These are phyloP conservation scores for Trichonephila inaurata DNA, from an alignment of 1,140 invertebrate genomes.

Conservation along the genomic window DNA sequence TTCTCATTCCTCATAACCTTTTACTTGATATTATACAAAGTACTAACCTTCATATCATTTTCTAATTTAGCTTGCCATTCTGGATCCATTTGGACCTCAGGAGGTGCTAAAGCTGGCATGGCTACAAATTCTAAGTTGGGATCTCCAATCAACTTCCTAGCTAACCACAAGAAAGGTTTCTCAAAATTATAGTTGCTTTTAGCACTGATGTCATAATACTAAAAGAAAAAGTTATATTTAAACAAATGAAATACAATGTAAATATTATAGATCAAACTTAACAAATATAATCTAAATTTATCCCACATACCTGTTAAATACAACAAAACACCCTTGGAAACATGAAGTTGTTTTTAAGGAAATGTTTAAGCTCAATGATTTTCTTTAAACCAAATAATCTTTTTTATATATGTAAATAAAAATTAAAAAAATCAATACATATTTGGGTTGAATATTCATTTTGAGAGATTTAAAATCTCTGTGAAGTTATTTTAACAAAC, in stretches of 20 bases:
- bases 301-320: too few relatives aligned
- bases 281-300: too few relatives aligned
- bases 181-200: constrained; percentile 99
- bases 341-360: too few relatives aligned
- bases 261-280: too few relatives aligned
- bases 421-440: too few relatives aligned
- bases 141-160: constrained; percentile 98
- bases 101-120: constrained; percentile 98
- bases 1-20: not conserved
- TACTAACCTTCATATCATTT: constrained; percentile 91
- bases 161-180: constrained; percentile 99
- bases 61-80: constrained; percentile 97
- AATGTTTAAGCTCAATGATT: too few relatives aligned
- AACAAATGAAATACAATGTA: not conserved
- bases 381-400: too few relatives aligned
- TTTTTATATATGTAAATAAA: too few relatives aligned
- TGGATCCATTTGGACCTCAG: constrained; percentile 99
- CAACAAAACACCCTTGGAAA: too few relatives aligned
- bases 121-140: constrained; percentile 99
- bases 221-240: not conserved
- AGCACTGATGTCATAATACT: constrained; percentile 99
- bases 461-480: too few relatives aligned
- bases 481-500: too few relatives aligned
- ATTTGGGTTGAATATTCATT: too few relatives aligned
- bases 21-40: not conserved